Conservation (phyloP, 1,140 invertebrate species). For the Contarinia nasturtii region DNA sequence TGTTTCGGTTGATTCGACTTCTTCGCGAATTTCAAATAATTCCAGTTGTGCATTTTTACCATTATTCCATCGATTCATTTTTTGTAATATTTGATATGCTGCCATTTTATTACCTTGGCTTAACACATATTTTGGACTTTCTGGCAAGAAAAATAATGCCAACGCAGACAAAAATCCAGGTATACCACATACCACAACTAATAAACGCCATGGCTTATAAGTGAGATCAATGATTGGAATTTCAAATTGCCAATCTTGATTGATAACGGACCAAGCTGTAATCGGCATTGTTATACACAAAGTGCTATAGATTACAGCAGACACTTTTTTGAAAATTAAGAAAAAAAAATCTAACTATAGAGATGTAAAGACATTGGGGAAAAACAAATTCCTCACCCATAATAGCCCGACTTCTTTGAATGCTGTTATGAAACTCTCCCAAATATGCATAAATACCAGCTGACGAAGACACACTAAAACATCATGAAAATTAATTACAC, state of each 20-base stretch:
- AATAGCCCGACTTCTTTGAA: neutral
- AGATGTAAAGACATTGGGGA: no score
- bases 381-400: neutral
- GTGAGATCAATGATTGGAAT: slow-evolving; percentile 14
- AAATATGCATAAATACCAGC: slow-evolving; percentile 22
- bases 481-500: neutral
- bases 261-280: slow-evolving; percentile 45
- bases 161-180: slow-evolving; percentile 34
- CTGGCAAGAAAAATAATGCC: slow-evolving; percentile 33
- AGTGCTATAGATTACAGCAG: slow-evolving; percentile 13
- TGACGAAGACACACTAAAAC: slow-evolving; percentile 17
- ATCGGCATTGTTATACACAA: slow-evolving; percentile 25
- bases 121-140: slow-evolving; percentile 43
- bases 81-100: slow-evolving; percentile 31
- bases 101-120: slow-evolving; percentile 28
- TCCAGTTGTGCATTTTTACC: slow-evolving; percentile 15
- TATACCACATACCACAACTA: slow-evolving; percentile 33
- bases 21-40: neutral
- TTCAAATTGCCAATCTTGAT: slow-evolving; percentile 26
- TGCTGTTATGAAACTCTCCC: slow-evolving; percentile 14
- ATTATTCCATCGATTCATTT: slow-evolving; percentile 21
- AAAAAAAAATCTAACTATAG: slow-evolving; percentile 6
- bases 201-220: slow-evolving; percentile 39
- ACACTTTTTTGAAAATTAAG: neutral
- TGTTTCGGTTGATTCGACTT: neutral